Evolutionary conservation across 1,140 invertebrate genomes (phyloP), one percentile per base, ranked within the genome.

Genomic region (Globodera ellingtonae): DNA sequence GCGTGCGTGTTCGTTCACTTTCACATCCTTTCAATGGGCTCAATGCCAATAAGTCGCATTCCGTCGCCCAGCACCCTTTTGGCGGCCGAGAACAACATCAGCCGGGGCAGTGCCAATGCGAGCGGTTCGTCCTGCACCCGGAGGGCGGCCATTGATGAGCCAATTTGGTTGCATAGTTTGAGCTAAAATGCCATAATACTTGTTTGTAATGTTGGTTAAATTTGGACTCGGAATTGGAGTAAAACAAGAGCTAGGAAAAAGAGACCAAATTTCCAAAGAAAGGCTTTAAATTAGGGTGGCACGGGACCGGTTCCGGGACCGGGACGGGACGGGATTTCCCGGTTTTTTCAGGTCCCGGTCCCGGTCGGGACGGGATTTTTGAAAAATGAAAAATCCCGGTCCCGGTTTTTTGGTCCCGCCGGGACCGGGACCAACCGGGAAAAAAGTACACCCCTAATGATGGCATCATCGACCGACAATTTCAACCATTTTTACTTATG

Each of bases 41-140:
- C 77, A 44, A 83, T 73, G 8, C 82, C 82, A 3, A 83, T 35
- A 47, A 83, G 44, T 4, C 67, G 46, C 82, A 83, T 83, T 52
- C 82, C 82, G 8, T 83, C 82, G 7, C 69, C 82, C 10, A 83
- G 67, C 10, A 84, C 78, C 59, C 80, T 84, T 15, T 84, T 84
- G 21, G 82, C 75, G n/a, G 81, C 77, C 62, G 77, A 47, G 48
- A 83, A 84, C 18, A 83, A 62, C 24, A 83, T 65, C 81, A 83
- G 69, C 56, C 82, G 66, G 15, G 82, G 82, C n/a, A 84, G 35
- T 18, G 82, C 82, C 24, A 62, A 56, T 15, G 59, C 77, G 62
- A 70, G 47, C 47, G 78, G 70, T 59, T 83, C 82, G n/a, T 77
- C 82, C 74, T 81, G 73, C n/a, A 83, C 73, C 69, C 82, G 66